These are phyloP conservation scores for Oscheius sp. DNA, from an alignment of 2,888 invertebrate species.

Conservation along the genomic window DNA sequence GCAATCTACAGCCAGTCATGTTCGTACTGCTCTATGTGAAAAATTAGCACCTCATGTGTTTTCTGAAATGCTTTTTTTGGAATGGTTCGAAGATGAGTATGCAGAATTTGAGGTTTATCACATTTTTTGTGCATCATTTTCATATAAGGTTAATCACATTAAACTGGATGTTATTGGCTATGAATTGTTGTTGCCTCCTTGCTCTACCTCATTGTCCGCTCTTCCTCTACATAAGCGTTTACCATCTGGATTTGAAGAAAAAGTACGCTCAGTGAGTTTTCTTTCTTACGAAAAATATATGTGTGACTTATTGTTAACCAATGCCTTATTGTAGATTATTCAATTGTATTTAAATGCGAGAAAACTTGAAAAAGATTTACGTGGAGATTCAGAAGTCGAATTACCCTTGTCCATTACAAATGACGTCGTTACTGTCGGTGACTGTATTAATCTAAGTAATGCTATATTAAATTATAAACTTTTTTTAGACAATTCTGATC, in stretches of 20 bases:
- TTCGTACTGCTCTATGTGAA: conserved; percentile 75
- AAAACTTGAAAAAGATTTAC: conserved; percentile 51
- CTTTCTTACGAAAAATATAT: background rate
- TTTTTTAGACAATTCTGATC: conserved; percentile 86
- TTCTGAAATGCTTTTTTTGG: conserved; percentile 95
- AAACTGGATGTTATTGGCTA: conserved; percentile 86
- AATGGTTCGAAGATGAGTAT: conserved; percentile 98
- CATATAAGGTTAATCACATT: conserved; percentile 43
- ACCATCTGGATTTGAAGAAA: conserved; percentile 90
- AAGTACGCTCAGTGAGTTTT: conserved; percentile 72
- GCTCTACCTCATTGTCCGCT: conserved; percentile 92
- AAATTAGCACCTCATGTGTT: conserved; percentile 69
- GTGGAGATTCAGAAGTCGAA: conserved; percentile 81
- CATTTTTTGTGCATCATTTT: background rate
- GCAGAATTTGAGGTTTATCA: conserved; percentile 81
- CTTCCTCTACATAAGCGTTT: conserved; percentile 90
- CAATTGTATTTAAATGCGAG: conserved; percentile 51
- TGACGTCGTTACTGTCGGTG: conserved; percentile 89
- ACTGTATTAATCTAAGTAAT: conserved; percentile 91
- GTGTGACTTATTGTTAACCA: background rate
- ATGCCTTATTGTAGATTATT: conserved; percentile 41
- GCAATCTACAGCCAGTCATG: conserved; percentile 32
- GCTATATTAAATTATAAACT: background rate
- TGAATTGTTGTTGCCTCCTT: conserved; percentile 94
- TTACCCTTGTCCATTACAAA: conserved; percentile 82